Evolutionary conservation across 2,888 invertebrate species (phyloP).

Genomic region (Drosophila melanosoma): DNA sequence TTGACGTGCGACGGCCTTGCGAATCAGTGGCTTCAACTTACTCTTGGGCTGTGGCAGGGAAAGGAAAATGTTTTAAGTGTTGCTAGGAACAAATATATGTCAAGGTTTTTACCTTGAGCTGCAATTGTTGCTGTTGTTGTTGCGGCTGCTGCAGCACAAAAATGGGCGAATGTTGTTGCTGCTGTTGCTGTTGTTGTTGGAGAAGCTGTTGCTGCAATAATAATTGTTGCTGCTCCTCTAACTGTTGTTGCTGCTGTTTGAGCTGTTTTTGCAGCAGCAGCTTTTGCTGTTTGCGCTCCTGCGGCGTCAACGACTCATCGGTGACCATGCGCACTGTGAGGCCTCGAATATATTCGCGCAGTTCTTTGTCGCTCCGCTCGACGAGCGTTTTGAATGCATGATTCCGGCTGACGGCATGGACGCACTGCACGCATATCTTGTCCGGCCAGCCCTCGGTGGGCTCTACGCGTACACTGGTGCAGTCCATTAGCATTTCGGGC

Average conservation of each 20-base stretch:
- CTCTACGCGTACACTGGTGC: conserved; percentile 87
- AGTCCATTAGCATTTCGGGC: conserved; percentile 88
- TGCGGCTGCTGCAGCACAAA: conserved; percentile 50
- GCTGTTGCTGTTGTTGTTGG: conserved; percentile 53
- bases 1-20: conserved; percentile 58
- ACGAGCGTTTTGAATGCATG: conserved; percentile 88
- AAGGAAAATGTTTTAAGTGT: background rate
- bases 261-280: conserved; percentile 53
- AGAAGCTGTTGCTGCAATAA: conserved; percentile 63
- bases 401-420: conserved; percentile 88
- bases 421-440: conserved; percentile 88
- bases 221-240: conserved; percentile 58
- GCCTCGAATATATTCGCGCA: conserved; percentile 86
- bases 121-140: conserved; percentile 30
- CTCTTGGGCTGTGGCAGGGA: conserved; percentile 40
- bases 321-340: conserved; percentile 83
- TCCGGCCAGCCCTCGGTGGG: conserved; percentile 87
- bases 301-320: conserved; percentile 72
- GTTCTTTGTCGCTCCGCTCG: conserved; percentile 87
- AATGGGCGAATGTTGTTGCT: conserved; percentile 37
- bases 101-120: conserved; percentile 17
- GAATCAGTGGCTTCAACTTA: conserved; percentile 66
- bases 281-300: conserved; percentile 62
- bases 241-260: conserved; percentile 64
- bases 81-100: background rate